Base-by-base conservation (phyloP, 2,113 vertebrate genomes). In the Catharus fuscescens region DNA sequence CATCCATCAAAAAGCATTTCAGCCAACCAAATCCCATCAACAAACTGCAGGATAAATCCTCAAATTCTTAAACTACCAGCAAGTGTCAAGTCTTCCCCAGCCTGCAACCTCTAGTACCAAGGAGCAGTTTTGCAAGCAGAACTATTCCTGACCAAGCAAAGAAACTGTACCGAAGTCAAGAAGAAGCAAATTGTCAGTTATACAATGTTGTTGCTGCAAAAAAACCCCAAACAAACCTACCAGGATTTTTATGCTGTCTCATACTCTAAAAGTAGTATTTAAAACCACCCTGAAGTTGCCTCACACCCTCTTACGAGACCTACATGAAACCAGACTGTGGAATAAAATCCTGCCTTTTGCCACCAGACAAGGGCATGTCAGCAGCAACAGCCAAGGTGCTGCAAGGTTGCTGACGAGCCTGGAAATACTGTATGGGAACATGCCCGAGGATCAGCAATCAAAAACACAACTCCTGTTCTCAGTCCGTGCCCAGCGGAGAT, bases 371-470 rank as follows among this genome's bases (percentile, higher is more conserved):
- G 10, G 67, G 52, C 67, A 80, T 0, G 3, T 73, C 80, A 83
- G 60, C 52, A 80, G 53, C 48, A 74, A 69, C 10, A 92, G 80
- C 69, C 80, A 84, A 77, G 66, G 67, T 0, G 0, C 60, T 94
- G 88, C 65, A 73, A 83, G 83, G 88, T 6, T 90, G 86, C 80
- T 92, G 91, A 92, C 0, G 1, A 94, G 83, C 56, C 42, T 86
- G 80, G 38, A 86, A 88, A 78, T 62, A 23, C 32, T 4, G 31
- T 15, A 87, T 79, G 84, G 91, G 80, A 92, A 92, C 73, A 38
- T 34, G 73, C 64, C 65, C 0, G 0, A 0, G 2, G 47, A 88
- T 31, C 42, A 67, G 72, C 72, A 76, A 54, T 18, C 0, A 0
- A 86, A 88, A 86, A 94, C 21, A 5, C 53, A 66, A 72, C 45